Conservation (phyloP, 2,113 vertebrate genomes). For the Peromyscus californicus region DNA sequence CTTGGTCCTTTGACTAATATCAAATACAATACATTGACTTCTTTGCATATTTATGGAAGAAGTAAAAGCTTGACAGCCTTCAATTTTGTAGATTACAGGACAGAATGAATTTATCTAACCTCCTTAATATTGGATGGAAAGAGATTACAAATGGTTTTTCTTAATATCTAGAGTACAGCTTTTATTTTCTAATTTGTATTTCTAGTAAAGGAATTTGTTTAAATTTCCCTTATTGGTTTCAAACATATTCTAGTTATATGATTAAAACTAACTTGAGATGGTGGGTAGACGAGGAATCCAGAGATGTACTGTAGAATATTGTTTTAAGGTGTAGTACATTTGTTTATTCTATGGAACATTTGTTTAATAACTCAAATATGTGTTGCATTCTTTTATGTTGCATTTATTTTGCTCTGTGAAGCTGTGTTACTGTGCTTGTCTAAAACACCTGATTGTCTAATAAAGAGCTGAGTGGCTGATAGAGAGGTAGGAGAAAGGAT, state of each 20-base stretch:
- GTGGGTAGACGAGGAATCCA: not conserved
- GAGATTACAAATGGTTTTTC: not conserved
- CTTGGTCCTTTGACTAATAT: not conserved
- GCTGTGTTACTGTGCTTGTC: too few relatives aligned
- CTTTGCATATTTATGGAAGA: not conserved
- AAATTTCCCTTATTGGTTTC: not conserved
- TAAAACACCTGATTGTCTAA: too few relatives aligned
- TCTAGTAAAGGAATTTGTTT: not conserved
- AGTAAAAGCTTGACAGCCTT: not conserved
- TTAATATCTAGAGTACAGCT: not conserved
- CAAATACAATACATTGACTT: not conserved
- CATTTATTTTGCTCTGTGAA: too few relatives aligned
- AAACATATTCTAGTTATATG: not conserved
- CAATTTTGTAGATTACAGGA: not conserved
- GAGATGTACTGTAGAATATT: too few relatives aligned
- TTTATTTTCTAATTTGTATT: conserved; percentile 13
- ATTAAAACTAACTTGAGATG: not conserved
- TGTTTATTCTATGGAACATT: too few relatives aligned
- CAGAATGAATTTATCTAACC: not conserved
- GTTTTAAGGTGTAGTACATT: too few relatives aligned
- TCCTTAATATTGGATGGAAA: not conserved
- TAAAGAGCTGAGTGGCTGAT: too few relatives aligned
- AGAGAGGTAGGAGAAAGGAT: too few relatives aligned
- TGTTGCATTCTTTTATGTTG: too few relatives aligned
- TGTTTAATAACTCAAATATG: too few relatives aligned